Conservation (phyloP, 2,113 vertebrate species). For the Alexandromys fortis region DNA sequence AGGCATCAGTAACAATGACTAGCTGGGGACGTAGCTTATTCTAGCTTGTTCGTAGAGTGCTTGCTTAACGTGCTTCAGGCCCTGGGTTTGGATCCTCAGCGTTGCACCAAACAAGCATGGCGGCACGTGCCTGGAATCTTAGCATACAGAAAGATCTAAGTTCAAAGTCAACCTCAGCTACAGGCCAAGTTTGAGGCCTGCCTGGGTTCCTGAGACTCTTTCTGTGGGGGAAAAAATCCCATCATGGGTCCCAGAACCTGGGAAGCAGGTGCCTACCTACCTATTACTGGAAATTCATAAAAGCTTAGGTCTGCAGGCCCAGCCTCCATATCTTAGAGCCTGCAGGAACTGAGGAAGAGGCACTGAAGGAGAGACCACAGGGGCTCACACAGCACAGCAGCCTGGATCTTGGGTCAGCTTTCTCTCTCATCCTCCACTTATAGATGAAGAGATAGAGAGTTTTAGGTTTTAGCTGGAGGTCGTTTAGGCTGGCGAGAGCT, state of each 20-base stretch:
- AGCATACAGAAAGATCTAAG: background rate
- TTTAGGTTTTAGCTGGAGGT: background rate
- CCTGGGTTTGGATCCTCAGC: background rate
- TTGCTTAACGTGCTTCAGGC: background rate
- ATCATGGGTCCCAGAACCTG: background rate
- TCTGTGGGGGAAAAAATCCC: background rate
- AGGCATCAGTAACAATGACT: no score
- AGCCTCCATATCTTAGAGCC: background rate
- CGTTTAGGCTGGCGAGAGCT: background rate
- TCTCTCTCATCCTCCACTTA: background rate
- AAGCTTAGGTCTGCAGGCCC: background rate
- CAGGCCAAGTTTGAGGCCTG: no score
- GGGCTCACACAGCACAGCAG: background rate
- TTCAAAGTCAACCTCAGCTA: background rate
- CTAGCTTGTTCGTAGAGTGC: background rate
- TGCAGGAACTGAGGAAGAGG: background rate
- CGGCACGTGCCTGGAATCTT: background rate
- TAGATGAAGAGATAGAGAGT: background rate
- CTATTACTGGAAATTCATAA: background rate
- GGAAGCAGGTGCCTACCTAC: background rate
- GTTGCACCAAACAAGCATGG: background rate
- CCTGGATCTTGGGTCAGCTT: background rate
- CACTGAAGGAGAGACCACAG: background rate
- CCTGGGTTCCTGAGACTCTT: background rate
- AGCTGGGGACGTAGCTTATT: background rate